These are phyloP conservation scores for Nannoperca australis DNA, from an alignment of 2,797 vertebrate genomes.

Conservation along the genomic window DNA sequence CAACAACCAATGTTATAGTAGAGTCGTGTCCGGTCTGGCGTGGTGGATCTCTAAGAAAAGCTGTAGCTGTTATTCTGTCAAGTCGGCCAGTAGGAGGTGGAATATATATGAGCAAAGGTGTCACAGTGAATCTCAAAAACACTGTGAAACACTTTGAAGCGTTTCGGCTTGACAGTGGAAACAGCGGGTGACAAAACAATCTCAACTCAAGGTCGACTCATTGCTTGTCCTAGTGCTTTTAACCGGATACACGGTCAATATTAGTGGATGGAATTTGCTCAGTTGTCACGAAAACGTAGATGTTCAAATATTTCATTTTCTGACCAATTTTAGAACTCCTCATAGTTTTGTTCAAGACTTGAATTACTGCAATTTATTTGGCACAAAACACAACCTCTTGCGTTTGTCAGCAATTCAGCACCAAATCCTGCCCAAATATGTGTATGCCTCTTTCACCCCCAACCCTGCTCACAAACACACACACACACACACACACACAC, in stretches of 20 bases:
- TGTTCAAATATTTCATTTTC: no score
- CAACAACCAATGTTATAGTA: conserved; percentile 70
- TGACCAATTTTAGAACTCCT: no score
- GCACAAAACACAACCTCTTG: background rate
- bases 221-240: background rate
- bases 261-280: no score
- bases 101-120: conserved; percentile 35
- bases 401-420: background rate
- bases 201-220: background rate
- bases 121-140: conserved; percentile 2
- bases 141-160: no score
- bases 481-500: no score
- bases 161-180: no score
- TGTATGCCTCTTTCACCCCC: no score
- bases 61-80: conserved; percentile 44
- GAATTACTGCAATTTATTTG: background rate
- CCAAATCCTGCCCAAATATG: no score
- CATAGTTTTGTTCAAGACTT: no score
- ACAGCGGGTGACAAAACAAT: background rate
- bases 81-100: conserved; percentile 25
- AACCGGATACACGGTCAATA: no score
- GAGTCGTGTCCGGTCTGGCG: conserved; percentile 57
- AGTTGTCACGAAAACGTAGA: no score
- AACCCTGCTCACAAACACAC: no score
- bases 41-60: conserved; percentile 65